Evolutionary conservation across 2,113 vertebrate genomes (phyloP).

Genomic region (Carettochelys insculpta): DNA sequence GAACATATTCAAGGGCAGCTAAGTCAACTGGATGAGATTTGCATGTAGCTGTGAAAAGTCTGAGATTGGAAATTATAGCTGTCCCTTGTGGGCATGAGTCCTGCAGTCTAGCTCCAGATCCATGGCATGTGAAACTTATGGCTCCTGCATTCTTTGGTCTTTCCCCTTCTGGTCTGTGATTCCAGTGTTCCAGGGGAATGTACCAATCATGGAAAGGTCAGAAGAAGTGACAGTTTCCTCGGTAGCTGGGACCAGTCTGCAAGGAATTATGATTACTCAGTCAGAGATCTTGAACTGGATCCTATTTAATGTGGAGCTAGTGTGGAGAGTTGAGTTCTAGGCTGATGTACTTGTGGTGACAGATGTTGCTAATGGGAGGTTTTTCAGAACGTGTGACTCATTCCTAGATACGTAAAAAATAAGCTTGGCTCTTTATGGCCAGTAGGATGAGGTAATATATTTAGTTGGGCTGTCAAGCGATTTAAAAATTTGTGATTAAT

Average conservation of each 20-base stretch:
- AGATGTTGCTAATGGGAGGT: background rate
- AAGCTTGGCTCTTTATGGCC: accelerated
- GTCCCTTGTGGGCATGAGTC: background rate
- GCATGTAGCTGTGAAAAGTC: accelerated
- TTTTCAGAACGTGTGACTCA: accelerated
- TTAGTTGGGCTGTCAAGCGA: background rate
- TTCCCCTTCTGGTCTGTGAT: background rate
- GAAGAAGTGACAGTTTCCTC: background rate
- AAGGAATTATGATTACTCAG: background rate
- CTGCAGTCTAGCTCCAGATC: background rate
- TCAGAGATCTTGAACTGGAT: background rate
- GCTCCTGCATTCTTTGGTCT: background rate
- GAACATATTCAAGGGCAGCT: background rate
- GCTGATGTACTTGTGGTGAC: background rate
- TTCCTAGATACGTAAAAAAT: background rate
- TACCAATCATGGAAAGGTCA: background rate
- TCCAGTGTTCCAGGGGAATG: background rate
- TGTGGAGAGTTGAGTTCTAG: background rate
- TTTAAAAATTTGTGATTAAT: too few relatives aligned
- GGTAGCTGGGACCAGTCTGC: background rate
- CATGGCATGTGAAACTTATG: background rate
- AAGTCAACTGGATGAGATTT: background rate
- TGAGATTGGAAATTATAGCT: background rate
- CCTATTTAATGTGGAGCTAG: accelerated
- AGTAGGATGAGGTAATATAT: background rate